phyloP scores from a whole-genome alignment of 2,888 invertebrate genomes.

The Eupsilia transversa region DNA sequence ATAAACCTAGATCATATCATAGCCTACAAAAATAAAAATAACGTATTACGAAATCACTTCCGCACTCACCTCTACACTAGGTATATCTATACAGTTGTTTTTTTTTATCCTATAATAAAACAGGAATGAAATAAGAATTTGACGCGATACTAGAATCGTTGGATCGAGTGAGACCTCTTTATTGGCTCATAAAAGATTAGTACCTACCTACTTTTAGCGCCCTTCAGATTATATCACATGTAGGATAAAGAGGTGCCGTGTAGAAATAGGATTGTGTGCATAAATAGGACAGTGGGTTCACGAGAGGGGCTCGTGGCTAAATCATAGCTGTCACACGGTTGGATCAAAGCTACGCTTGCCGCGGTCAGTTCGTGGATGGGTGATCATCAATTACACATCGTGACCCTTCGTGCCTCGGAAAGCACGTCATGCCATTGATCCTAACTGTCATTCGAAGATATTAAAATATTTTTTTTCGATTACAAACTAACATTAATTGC shows the following conservation, averaged over 20 bases:
- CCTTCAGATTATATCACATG: slow-evolving; percentile 24
- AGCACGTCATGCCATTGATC: neutral
- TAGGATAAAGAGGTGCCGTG: neutral
- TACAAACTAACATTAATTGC: no score
- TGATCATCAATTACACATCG: neutral
- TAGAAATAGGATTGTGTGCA: neutral
- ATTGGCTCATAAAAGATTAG: slow-evolving; percentile 49
- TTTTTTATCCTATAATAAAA: slow-evolving; percentile 54
- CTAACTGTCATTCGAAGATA: no score
- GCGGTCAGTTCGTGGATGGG: neutral
- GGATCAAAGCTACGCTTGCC: neutral
- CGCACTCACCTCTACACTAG: slow-evolving; percentile 3
- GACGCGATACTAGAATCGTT: slow-evolving; percentile 33
- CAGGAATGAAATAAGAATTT: slow-evolving; percentile 46
- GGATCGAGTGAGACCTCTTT: slow-evolving; percentile 44
- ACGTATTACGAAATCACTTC: slow-evolving; percentile 3
- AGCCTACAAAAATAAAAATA: neutral
- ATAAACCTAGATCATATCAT: no score
- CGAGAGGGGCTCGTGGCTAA: no score
- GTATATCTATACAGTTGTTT: slow-evolving; percentile 19
- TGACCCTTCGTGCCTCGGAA: neutral
- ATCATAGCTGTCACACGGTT: neutral
- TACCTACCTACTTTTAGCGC: slow-evolving; percentile 14
- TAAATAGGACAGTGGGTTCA: neutral
- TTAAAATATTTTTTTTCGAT: no score